Base-by-base conservation (phyloP, 2,113 vertebrate genomes). In the Aramus guarauna region DNA sequence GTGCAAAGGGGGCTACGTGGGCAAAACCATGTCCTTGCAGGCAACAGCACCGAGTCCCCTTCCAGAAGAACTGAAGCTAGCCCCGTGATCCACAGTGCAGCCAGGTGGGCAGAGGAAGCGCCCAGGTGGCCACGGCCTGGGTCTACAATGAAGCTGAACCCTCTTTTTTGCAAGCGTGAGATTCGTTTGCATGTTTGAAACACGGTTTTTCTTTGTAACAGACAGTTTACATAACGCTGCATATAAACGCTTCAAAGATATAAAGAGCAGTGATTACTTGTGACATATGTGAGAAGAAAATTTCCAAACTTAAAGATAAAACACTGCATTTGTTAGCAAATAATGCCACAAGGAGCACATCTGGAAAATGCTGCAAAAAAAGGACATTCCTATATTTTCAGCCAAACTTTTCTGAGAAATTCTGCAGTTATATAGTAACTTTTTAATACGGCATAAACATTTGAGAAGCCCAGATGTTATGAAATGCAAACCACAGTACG, bases 331-430 rank as follows among this genome's bases (percentile, higher is more conserved):
- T 55, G n/a, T 41, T 88, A 68, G 68, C 76, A 92, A 84, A 90
- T 77, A 94, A 91, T 96, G 96, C 56, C 64, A 67, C 69, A 85
- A 87, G 59, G 78, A 88, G 89, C 89, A 89, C 58, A 45, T 74
- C 88, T 90, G 71, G 63, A 93, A 97, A 95, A 93, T 27, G 2
- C 76, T 75, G 37, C 39, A 58, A 82, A 90, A 90, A 48, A n/a
- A 67, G 62, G 22, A 88, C 63, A 86, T 79, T 81, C 37, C 39
- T 60, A 22, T 92, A 60, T 92, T 90, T 96, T 85, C 88, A 71
- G 39, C 13, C 18, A 90, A 91, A 80, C 2, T 21, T 52, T 62
- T 56, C 52, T 60, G 37, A 85, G 78, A 85, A 72, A 74, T 59
- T 73, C 62, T 88, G 47, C 18, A 56, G 39, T 82, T 92, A 39